These are phyloP conservation scores for Agelastica alni DNA, from an alignment of 2,888 invertebrate species.

Conservation along the genomic window DNA sequence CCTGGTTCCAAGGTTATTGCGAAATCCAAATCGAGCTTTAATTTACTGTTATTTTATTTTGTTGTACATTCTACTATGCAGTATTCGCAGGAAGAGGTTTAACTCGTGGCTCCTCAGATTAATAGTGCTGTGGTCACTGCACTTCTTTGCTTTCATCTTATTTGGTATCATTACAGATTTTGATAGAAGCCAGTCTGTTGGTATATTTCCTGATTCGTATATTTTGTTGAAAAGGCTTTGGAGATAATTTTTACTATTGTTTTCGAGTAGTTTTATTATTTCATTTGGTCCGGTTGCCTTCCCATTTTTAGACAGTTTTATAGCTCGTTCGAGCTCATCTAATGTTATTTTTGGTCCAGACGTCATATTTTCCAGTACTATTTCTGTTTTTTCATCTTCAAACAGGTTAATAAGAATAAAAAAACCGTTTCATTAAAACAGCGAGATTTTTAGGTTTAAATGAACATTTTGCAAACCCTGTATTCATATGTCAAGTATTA, in stretches of 20 bases:
- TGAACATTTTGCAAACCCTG: too few relatives aligned
- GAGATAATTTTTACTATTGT: not conserved
- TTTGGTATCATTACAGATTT: not conserved
- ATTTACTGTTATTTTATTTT: not conserved
- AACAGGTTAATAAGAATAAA: too few relatives aligned
- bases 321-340: not conserved
- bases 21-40: too few relatives aligned
- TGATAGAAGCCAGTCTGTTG: not conserved
- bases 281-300: not conserved
- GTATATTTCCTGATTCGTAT: not conserved
- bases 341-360: too few relatives aligned
- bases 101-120: too few relatives aligned
- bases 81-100: not conserved
- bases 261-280: not conserved
- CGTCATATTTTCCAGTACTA: too few relatives aligned
- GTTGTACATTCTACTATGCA: not conserved
- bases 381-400: too few relatives aligned
- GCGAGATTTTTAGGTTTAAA: too few relatives aligned
- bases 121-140: not conserved
- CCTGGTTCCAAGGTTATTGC: too few relatives aligned
- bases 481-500: too few relatives aligned
- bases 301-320: not conserved
- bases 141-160: not conserved
- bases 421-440: too few relatives aligned
- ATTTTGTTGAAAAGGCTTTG: not conserved